phyloP scores from a whole-genome alignment of 2,797 vertebrate genomes.

The Myoxocephalus aenaeus region DNA sequence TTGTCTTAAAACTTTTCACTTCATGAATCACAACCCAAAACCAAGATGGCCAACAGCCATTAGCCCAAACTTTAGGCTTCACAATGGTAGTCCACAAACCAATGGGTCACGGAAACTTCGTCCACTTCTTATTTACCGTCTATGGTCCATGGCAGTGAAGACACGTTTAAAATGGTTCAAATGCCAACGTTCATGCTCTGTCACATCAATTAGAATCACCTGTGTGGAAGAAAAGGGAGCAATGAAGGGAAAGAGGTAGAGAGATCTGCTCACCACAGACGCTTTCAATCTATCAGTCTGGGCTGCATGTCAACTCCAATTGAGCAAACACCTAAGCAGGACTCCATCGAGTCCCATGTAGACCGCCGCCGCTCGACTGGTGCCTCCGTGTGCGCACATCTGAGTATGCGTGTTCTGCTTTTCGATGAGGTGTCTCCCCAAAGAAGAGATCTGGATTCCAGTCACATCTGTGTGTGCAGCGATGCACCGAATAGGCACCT shows the following conservation, averaged over 20 bases:
- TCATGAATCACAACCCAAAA: no score
- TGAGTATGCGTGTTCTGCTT: constrained; percentile 42
- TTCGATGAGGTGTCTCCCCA: constrained; percentile 37
- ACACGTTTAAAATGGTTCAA: constrained; percentile 44
- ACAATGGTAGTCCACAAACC: background rate
- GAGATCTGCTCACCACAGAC: constrained; percentile 36
- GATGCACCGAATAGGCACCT: constrained; percentile 27
- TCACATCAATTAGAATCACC: constrained; percentile 43
- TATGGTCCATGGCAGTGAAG: background rate
- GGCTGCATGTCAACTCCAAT: constrained; percentile 50
- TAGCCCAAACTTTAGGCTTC: no score
- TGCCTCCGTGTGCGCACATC: constrained; percentile 18
- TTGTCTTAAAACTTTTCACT: no score
- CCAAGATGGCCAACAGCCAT: no score
- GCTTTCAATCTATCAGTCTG: constrained; percentile 50
- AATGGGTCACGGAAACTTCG: background rate
- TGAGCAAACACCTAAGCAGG: constrained; percentile 48
- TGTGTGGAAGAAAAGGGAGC: constrained; percentile 27
- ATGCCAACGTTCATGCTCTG: constrained; percentile 38
- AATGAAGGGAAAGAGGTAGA: constrained; percentile 24
- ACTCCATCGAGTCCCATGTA: constrained; percentile 15
- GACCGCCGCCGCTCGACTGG: background rate
- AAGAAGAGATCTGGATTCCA: constrained; percentile 39
- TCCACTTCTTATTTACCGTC: background rate
- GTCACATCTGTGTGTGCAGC: constrained; percentile 51